A percentile compares a stretch with the other conserved stretches of the same genome.
Evolutionary conservation across 92 coral and sea anemone genomes (phyloP).

Genomic region (Paragorgia papillata): DNA sequence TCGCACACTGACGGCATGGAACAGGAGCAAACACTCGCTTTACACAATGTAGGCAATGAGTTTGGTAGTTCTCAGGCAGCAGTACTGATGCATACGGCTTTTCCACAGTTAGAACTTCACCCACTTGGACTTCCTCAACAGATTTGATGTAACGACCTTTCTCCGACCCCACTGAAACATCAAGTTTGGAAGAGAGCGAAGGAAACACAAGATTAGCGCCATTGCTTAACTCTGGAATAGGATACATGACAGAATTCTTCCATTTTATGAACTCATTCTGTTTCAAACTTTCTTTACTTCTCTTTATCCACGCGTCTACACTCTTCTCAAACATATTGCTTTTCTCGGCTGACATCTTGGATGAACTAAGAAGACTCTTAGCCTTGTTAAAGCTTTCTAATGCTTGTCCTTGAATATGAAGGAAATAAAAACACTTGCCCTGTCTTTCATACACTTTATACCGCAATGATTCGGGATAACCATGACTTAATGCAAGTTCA

Average conservation of each 20-base stretch:
- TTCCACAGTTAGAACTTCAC: slow-evolving; percentile 86
- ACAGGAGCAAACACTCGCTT: slow-evolving; percentile 58
- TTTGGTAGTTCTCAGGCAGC: slow-evolving; percentile 61
- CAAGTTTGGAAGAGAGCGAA: slow-evolving; percentile 53
- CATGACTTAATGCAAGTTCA: slow-evolving; percentile 60
- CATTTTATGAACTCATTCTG: slow-evolving; percentile 21
- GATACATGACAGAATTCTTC: neutral
- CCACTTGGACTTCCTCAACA: slow-evolving; percentile 72
- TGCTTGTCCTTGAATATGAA: slow-evolving; percentile 59
- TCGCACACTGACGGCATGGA: slow-evolving; percentile 82
- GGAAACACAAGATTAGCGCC: slow-evolving; percentile 3
- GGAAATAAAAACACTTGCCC: slow-evolving; percentile 65
- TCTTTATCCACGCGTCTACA: slow-evolving; percentile 25
- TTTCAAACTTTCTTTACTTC: slow-evolving; percentile 15
- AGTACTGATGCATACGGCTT: slow-evolving; percentile 92
- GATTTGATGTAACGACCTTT: slow-evolving; percentile 82
- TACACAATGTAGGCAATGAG: slow-evolving; percentile 91
- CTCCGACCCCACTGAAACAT: slow-evolving; percentile 38
- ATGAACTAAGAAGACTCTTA: slow-evolving; percentile 47
- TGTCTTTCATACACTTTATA: slow-evolving; percentile 80
- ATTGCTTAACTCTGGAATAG: slow-evolving; percentile 14
- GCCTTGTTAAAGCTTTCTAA: slow-evolving; percentile 59
- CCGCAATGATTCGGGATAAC: slow-evolving; percentile 69
- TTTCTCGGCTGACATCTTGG: slow-evolving; percentile 70
- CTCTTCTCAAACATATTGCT: slow-evolving; percentile 56